phyloP scores from a whole-genome alignment of 2,113 vertebrate species.

The Sialia sialis region DNA sequence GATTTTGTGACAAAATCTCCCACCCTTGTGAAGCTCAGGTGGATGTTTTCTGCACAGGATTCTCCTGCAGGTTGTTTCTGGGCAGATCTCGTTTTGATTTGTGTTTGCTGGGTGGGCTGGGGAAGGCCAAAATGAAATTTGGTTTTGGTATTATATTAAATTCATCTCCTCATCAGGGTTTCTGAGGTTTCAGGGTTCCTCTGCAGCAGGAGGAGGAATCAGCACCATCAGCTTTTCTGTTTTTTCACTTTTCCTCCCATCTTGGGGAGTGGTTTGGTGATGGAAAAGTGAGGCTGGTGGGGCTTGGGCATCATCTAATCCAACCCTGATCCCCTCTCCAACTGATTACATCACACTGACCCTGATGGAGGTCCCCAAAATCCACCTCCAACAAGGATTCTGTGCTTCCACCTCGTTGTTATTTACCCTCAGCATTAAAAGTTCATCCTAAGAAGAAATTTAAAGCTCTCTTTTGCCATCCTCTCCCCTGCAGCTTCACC shows the following conservation, averaged over 20 bases:
- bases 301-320: neutral
- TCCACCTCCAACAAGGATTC: neutral
- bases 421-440: neutral
- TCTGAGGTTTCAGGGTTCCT: neutral
- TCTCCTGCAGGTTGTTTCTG: neutral
- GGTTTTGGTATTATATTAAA: neutral
- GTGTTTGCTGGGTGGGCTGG: neutral
- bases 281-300: neutral
- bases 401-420: neutral
- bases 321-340: neutral
- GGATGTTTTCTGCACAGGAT: rapidly evolving
- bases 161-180: neutral
- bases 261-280: neutral
- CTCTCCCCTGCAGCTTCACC: neutral
- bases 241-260: neutral
- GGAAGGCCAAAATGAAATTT: neutral
- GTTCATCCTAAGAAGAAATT: neutral
- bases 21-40: neutral
- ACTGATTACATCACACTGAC: rapidly evolving
- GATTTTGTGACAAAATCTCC: neutral
- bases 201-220: neutral
- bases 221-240: neutral
- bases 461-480: neutral
- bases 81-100: rapidly evolving
- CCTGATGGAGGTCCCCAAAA: neutral